These are phyloP conservation scores for Lepidochrysops patricia DNA, from an alignment of 2,888 invertebrate species.

Conservation along the genomic window DNA sequence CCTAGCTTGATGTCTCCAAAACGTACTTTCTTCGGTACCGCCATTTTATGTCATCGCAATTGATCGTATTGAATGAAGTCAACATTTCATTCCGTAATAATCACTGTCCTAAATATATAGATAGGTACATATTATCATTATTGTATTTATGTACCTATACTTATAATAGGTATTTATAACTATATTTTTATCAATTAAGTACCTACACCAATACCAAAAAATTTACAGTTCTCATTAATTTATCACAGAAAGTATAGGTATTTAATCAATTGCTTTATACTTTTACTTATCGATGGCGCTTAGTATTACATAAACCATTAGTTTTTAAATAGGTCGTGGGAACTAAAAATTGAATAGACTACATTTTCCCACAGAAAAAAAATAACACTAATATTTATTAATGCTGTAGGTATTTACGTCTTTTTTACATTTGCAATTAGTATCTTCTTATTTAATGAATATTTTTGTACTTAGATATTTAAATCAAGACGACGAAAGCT, in stretches of 20 bases:
- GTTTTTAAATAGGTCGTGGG: conserved; percentile 8
- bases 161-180: no score
- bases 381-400: neutral
- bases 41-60: conserved; percentile 1
- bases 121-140: no score
- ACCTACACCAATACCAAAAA: neutral
- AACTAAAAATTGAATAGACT: neutral
- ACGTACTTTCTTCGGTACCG: neutral
- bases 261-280: neutral
- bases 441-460: neutral
- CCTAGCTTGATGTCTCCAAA: no score
- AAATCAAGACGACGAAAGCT: neutral
- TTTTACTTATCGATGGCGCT: neutral
- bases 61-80: neutral
- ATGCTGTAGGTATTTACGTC: no score
- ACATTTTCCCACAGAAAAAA: neutral
- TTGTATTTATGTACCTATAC: no score
- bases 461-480: neutral
- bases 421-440: neutral
- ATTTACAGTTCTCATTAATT: neutral
- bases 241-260: neutral
- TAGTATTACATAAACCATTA: neutral
- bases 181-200: no score
- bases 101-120: no score
- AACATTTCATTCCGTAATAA: no score